phyloP scores from a whole-genome alignment of 2,113 vertebrate genomes.

The Erythrocercus mccallii region DNA sequence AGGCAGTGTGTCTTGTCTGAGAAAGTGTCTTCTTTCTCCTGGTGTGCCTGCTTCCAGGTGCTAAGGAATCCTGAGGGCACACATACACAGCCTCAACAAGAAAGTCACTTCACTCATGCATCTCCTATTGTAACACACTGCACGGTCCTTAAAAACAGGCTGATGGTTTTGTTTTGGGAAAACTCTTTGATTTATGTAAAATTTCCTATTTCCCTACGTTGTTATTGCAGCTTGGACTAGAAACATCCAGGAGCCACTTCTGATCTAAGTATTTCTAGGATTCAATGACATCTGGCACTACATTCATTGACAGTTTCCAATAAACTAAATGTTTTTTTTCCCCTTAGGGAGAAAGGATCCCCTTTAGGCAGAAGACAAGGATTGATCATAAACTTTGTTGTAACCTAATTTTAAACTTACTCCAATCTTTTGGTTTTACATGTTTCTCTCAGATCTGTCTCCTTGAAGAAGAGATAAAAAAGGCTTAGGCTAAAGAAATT shows the following conservation, averaged over 20 bases:
- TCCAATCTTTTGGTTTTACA: neutral
- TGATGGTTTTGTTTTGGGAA: neutral
- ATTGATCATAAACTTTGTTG: neutral
- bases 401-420: neutral
- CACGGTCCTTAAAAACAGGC: neutral
- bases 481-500: neutral
- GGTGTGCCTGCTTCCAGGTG: neutral
- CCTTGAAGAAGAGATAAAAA: neutral
- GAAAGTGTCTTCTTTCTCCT: neutral
- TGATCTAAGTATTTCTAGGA: neutral
- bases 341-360: too few relatives aligned
- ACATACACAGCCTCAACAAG: neutral
- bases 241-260: neutral
- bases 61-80: neutral
- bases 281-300: neutral
- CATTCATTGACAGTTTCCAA: neutral
- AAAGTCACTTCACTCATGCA: neutral
- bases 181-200: neutral
- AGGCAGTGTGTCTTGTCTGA: neutral
- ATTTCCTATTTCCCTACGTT: neutral
- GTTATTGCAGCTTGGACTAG: neutral
- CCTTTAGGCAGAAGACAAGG: neutral
- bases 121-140: neutral
- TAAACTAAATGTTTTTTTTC: neutral
- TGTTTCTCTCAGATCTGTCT: neutral